Evolutionary conservation across 2,113 vertebrate genomes (phyloP).

Genomic region (Eulacestoma nigropectus): DNA sequence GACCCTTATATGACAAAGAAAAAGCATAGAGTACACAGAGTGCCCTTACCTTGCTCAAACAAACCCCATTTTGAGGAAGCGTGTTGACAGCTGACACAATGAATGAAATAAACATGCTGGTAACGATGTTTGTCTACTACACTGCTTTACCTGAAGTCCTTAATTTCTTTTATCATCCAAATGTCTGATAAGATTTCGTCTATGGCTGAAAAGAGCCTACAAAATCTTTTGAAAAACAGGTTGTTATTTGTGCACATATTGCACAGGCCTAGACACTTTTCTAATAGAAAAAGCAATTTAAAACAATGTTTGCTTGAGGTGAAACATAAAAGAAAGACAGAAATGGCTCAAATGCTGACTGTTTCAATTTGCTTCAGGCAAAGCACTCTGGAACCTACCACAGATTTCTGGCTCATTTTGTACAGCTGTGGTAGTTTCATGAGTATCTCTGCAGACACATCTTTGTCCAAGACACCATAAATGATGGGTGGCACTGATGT

Average conservation of each 20-base stretch:
- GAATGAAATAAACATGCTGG: neutral
- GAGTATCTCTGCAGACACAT: constrained; percentile 73
- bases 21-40: neutral
- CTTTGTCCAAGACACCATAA: constrained; percentile 79
- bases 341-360: neutral
- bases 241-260: neutral
- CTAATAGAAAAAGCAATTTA: neutral
- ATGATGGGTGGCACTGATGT: constrained; percentile 76
- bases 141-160: neutral
- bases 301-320: neutral
- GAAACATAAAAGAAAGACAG: neutral
- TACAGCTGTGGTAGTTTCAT: constrained; percentile 75
- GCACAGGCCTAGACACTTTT: neutral
- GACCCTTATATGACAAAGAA: neutral
- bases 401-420: constrained; percentile 63
- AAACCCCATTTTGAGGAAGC: neutral
- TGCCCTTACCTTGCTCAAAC: neutral
- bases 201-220: neutral
- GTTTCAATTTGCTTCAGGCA: neutral
- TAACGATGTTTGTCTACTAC: neutral
- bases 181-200: neutral
- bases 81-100: neutral
- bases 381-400: constrained; percentile 59
- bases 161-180: neutral
- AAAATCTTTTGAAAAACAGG: neutral